Conservation (phyloP, 2,113 vertebrate species). For the Dromiciops gliroides region DNA sequence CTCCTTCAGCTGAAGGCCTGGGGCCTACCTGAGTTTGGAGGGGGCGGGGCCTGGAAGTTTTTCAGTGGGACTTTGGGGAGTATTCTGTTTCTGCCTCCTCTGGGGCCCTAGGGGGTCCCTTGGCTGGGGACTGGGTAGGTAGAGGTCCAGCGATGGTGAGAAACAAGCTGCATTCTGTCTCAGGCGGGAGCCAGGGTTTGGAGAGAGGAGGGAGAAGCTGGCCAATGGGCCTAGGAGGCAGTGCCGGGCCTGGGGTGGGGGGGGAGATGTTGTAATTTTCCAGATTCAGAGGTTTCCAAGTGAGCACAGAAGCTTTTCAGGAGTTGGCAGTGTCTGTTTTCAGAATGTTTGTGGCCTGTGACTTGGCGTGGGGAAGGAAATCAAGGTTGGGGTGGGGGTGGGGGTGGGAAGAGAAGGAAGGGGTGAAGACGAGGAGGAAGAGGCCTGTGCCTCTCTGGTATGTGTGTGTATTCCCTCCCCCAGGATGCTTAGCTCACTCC, state of each 20-base stretch:
- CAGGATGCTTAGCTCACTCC: neutral
- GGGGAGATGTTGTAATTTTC: neutral
- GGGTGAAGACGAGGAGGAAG: neutral
- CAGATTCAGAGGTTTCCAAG: neutral
- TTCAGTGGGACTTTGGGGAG: neutral
- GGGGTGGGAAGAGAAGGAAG: neutral
- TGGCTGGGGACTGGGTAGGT: neutral
- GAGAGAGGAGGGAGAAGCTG: neutral
- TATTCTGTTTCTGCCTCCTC: neutral
- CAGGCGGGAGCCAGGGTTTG: neutral
- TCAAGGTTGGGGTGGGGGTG: too few relatives aligned
- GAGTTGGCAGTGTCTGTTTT: neutral
- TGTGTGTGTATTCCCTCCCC: neutral
- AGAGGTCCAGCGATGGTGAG: neutral
- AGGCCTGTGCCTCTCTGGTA: neutral
- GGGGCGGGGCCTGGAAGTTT: neutral
- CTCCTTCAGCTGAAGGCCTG: neutral
- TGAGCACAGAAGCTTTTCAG: neutral
- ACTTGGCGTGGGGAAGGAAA: neutral
- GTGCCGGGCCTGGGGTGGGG: neutral
- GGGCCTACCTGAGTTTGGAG: neutral
- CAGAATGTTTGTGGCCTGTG: neutral
- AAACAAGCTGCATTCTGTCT: neutral
- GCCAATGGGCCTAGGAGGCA: neutral
- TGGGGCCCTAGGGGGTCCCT: neutral